Evolutionary conservation across 2,797 vertebrate genomes (phyloP).

Genomic region (Gorsachius magnificus): DNA sequence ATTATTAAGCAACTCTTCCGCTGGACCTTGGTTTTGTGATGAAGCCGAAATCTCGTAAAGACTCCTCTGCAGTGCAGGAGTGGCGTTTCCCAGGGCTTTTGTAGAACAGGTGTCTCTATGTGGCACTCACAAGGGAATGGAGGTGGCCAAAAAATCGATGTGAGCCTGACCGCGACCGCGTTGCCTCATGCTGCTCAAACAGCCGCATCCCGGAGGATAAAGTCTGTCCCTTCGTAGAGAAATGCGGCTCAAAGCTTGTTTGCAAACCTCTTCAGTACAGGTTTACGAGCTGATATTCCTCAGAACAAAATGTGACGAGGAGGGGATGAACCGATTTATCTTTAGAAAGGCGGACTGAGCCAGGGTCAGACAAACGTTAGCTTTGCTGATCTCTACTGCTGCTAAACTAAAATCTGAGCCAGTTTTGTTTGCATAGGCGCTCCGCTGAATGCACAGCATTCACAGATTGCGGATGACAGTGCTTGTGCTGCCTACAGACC

Average conservation of each 20-base stretch:
- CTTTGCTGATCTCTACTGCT: neutral
- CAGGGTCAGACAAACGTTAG: neutral
- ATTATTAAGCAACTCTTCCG: neutral
- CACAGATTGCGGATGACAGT: neutral
- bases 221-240: neutral
- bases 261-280: neutral
- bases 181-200: neutral
- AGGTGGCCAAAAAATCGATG: neutral
- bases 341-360: neutral
- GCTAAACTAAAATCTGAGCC: neutral
- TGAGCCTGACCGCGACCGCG: neutral
- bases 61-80: neutral
- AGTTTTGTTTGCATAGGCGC: neutral
- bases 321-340: neutral
- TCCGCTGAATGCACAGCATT: neutral
- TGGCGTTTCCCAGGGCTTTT: rapidly evolving
- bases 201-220: neutral
- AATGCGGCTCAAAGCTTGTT: neutral
- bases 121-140: rapidly evolving
- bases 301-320: neutral
- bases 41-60: neutral
- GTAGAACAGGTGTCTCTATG: rapidly evolving
- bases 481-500: neutral
- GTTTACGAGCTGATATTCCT: neutral
- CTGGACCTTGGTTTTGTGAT: neutral